Evolutionary conservation across 2,888 invertebrate genomes (phyloP), one percentile per base, ranked within the genome.

Genomic region (Eupithecia vulgata): DNA sequence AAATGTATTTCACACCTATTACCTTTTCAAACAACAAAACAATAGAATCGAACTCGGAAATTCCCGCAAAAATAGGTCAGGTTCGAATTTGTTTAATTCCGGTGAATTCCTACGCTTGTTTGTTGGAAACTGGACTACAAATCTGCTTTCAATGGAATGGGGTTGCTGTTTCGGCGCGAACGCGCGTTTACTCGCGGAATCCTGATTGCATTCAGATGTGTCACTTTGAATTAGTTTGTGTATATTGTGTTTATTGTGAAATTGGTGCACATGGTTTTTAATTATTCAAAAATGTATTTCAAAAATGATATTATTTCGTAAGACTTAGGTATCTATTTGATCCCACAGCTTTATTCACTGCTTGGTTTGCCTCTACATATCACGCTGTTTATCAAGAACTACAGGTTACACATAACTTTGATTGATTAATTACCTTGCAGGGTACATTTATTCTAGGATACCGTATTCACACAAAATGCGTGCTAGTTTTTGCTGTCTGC

Each of bases 161-260:
- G 80, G 83, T 80, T 81, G 75, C 78, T 73, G 81, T 80, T 82
- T 82, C 77, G 81, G 84, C 81, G 85, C 79, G 83, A 86, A 88
- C 88, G 85, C 82, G 81, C 85, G 87, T 88, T 85, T 86, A 89
- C 89, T 86, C 80, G 61, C 61, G 30, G 4, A 34, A 85, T 86
- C 82, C 78, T 85, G 82, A 89, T 88, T 87, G 85, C 86, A 66
- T 66, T 70, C 67, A 52, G 15, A 13, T 35, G 21, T 70, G 42
- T 30, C 48, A 64, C 69, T 70, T 35, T 42, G 34, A 62, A 64
- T 45, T 17, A 21, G 30, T 30, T 70, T 34, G 48, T 52, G n/a
- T 52, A 7, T 21, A 7, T 21, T 30, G 15, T 34, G 15, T 61
- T 61, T 61, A 17, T 7, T 57, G 21, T 57, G 4, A 52, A 52